phyloP scores from a whole-genome alignment of 2,113 vertebrate genomes.

The Notiomystis cincta region DNA sequence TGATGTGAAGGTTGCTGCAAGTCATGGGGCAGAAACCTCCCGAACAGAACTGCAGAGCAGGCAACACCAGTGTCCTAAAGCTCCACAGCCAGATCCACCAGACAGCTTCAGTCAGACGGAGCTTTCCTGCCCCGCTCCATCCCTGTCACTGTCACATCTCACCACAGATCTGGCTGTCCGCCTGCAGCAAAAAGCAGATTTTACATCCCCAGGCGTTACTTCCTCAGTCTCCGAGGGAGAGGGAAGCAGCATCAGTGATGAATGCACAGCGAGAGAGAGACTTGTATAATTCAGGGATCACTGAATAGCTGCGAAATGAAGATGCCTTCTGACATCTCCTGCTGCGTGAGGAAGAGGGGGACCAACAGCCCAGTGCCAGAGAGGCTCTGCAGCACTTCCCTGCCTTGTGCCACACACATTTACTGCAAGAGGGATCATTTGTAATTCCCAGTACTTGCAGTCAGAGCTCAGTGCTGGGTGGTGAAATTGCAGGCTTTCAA shows the following conservation, averaged over 20 bases:
- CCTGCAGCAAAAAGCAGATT: conserved; percentile 40
- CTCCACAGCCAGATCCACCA: neutral
- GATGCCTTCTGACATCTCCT: conserved; percentile 50
- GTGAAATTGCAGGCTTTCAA: neutral
- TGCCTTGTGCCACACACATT: neutral
- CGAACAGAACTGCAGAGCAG: neutral
- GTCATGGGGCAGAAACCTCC: neutral
- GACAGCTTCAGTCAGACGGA: neutral
- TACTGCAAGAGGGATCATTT: neutral
- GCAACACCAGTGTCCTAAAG: neutral
- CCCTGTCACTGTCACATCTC: conserved; percentile 32
- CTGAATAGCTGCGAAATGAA: conserved; percentile 38
- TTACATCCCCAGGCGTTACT: conserved; percentile 10
- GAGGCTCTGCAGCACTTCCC: neutral
- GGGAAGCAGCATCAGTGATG: neutral
- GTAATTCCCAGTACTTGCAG: neutral
- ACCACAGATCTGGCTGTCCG: neutral
- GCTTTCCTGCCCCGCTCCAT: neutral
- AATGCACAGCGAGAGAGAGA: neutral
- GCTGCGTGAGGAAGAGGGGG: neutral
- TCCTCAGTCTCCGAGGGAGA: conserved; percentile 1
- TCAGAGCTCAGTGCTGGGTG: neutral
- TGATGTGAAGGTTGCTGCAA: neutral
- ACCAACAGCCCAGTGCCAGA: neutral
- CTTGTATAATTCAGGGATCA: conserved; percentile 42